These are phyloP conservation scores for Rhopalosiphum padi DNA, from an alignment of 1,140 invertebrate genomes.

Conservation along the genomic window DNA sequence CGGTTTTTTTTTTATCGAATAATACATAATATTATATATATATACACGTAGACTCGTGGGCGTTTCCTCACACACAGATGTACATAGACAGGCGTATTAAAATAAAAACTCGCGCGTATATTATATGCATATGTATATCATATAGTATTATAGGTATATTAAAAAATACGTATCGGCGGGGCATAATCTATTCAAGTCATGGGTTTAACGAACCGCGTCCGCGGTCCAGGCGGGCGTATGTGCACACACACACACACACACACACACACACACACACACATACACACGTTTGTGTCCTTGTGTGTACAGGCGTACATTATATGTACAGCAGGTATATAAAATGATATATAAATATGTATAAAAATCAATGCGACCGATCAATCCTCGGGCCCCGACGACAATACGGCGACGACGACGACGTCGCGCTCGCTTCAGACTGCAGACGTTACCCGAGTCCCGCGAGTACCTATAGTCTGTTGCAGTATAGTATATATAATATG, in stretches of 20 bases:
- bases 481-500: not conserved
- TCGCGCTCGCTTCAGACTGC: not conserved
- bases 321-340: too few species aligned
- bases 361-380: slow-evolving; percentile 1
- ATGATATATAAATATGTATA: not conserved
- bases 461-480: too few species aligned
- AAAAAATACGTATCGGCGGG: not conserved
- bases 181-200: slow-evolving; percentile 28
- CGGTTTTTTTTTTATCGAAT: not conserved
- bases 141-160: not conserved
- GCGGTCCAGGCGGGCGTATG: not conserved
- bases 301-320: not conserved
- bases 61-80: not conserved
- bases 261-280: not conserved
- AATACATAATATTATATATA: not conserved
- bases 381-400: not conserved
- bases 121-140: not conserved
- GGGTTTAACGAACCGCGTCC: slow-evolving; percentile 11
- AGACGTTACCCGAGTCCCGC: not conserved
- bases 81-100: not conserved
- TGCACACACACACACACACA: not conserved
- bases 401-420: not conserved
- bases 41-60: not conserved
- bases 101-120: not conserved
- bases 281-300: not conserved